Evolutionary conservation across 1,140 invertebrate genomes (phyloP).

Genomic region (Saccostrea cuccullata): DNA sequence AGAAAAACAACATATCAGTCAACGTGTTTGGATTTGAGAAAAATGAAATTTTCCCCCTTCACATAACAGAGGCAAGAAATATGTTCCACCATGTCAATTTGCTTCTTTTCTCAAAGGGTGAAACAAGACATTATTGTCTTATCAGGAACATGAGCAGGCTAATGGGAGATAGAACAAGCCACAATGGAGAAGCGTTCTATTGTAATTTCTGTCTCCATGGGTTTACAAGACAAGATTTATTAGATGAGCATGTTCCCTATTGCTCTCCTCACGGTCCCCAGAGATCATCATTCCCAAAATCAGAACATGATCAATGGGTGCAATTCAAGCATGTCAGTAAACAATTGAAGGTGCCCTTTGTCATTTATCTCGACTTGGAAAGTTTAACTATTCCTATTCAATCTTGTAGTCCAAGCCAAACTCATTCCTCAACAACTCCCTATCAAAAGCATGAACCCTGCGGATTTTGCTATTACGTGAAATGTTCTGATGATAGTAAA

Average conservation of each 20-base stretch:
- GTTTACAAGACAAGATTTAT: conserved; percentile 14
- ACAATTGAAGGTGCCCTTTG: conserved; percentile 48
- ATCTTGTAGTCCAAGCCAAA: conserved; percentile 22
- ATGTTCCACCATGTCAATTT: too few species aligned
- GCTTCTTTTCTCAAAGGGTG: conserved; percentile 35
- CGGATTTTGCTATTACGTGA: neutral
- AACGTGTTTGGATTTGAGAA: conserved; percentile 46
- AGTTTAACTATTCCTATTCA: conserved; percentile 40
- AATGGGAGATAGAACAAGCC: conserved; percentile 51
- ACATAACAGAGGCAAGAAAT: neutral
- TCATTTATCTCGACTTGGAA: conserved; percentile 53
- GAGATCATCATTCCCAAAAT: conserved; percentile 46
- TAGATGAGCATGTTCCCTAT: conserved; percentile 49
- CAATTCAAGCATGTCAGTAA: conserved; percentile 40
- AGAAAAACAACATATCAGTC: conserved; percentile 47
- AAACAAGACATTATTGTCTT: conserved; percentile 42
- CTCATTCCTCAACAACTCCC: neutral
- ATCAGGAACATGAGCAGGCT: conserved; percentile 47
- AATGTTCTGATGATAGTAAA: conserved; percentile 25
- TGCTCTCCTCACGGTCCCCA: conserved; percentile 51
- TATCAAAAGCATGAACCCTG: conserved; percentile 54
- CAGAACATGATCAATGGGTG: conserved; percentile 51
- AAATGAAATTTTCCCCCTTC: neutral
- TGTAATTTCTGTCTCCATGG: too few species aligned
- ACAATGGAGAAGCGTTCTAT: conserved; percentile 39